Percentiles rank a stretch among this genome's conserved stretches.
phyloP scores from a whole-genome alignment of 2,797 vertebrate species.

The Lutjanus campechanus region DNA sequence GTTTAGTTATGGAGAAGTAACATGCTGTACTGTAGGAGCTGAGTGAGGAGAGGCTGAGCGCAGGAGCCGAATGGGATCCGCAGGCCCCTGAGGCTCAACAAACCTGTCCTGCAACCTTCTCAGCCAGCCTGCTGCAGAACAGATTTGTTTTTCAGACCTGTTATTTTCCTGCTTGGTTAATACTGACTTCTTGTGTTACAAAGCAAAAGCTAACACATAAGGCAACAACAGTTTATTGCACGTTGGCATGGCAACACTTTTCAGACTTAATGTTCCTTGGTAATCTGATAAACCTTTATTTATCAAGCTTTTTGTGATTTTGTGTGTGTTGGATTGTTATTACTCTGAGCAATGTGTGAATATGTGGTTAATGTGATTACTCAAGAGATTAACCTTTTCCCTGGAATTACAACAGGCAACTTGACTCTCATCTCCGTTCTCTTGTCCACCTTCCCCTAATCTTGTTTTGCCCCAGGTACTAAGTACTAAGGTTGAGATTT shows the following conservation, averaged over 20 bases:
- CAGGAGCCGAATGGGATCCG: conserved; percentile 55
- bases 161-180: conserved; percentile 74
- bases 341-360: conserved; percentile 9
- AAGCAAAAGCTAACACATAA: conserved; percentile 53
- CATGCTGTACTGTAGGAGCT: conserved; percentile 22
- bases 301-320: conserved; percentile 11
- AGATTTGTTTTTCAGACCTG: conserved; percentile 77
- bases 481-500: neutral
- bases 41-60: conserved; percentile 51
- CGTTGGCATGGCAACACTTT: neutral
- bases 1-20: conserved; percentile 35
- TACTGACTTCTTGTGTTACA: conserved; percentile 49
- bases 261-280: neutral
- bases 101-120: conserved; percentile 78
- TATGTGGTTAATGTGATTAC: neutral
- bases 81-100: conserved; percentile 68
- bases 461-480: neutral
- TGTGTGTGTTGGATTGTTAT: conserved; percentile 5
- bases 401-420: neutral
- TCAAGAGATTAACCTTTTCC: conserved; percentile 6
- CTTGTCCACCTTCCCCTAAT: neutral
- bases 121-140: conserved; percentile 48
- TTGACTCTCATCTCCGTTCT: neutral
- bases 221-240: neutral
- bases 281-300: conserved; percentile 4